phyloP scores from a whole-genome alignment of 2,888 invertebrate genomes.

The Elegia similella region DNA sequence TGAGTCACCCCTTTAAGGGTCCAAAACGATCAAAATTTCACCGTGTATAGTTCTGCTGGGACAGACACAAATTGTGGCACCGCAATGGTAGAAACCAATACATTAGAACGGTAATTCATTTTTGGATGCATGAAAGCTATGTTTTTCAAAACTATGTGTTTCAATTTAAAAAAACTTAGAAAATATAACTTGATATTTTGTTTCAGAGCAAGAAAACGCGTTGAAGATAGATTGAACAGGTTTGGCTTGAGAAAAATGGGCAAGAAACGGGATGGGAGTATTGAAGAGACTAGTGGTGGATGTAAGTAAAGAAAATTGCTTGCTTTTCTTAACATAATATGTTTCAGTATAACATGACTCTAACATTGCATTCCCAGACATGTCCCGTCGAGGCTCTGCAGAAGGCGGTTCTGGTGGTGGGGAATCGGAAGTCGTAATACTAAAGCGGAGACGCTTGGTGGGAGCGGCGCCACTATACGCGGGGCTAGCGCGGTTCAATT shows the following conservation, averaged over 20 bases:
- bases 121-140: too few relatives aligned
- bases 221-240: slow-evolving; percentile 94
- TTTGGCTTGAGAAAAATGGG: slow-evolving; percentile 91
- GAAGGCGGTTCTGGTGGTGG: slow-evolving; percentile 87
- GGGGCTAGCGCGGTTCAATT: slow-evolving; percentile 95
- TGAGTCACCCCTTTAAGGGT: too few relatives aligned
- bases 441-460: slow-evolving; percentile 93
- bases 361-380: slow-evolving; percentile 38
- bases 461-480: slow-evolving; percentile 88
- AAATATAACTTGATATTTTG: slow-evolving; percentile 2
- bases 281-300: slow-evolving; percentile 91
- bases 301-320: slow-evolving; percentile 83
- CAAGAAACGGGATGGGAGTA: slow-evolving; percentile 93
- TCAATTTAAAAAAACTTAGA: not conserved
- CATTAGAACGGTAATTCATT: too few relatives aligned
- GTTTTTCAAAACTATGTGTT: too few relatives aligned
- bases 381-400: slow-evolving; percentile 89
- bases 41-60: too few relatives aligned
- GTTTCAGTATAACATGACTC: too few relatives aligned
- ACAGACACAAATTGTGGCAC: too few relatives aligned
- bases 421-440: slow-evolving; percentile 92
- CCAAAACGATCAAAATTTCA: too few relatives aligned
- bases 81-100: too few relatives aligned
- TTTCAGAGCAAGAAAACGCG: slow-evolving; percentile 89
- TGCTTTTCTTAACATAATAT: not conserved